These are phyloP conservation scores for Hylaeus volcanicus DNA, from an alignment of 1,140 invertebrate species.

Conservation along the genomic window DNA sequence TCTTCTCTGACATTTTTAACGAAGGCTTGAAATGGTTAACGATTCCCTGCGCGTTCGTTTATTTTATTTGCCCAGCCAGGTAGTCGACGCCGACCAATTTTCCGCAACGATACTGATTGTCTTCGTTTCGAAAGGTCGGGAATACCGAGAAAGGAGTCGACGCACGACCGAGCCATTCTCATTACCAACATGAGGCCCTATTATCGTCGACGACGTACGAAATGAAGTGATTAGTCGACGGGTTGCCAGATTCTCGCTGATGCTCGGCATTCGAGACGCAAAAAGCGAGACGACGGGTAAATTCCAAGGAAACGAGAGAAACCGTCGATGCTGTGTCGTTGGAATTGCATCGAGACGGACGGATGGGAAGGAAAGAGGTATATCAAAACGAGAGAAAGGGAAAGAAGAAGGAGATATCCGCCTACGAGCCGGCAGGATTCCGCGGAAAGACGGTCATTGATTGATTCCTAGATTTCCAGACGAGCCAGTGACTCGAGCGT, in stretches of 20 bases:
- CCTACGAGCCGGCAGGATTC: slow-evolving; percentile 52
- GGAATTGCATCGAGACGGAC: neutral
- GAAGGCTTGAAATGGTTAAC: neutral
- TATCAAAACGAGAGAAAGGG: neutral
- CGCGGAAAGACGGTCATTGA: slow-evolving; percentile 54
- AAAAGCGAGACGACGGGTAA: slow-evolving; percentile 24
- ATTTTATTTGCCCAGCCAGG: neutral
- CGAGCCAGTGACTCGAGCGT: slow-evolving; percentile 14
- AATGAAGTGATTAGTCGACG: slow-evolving; percentile 53
- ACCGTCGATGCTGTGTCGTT: neutral
- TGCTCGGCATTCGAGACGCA: slow-evolving; percentile 2
- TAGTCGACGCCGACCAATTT: neutral
- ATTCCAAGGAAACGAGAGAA: slow-evolving; percentile 44
- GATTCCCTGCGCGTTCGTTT: neutral
- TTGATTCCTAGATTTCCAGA: slow-evolving; percentile 53
- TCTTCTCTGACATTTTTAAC: too few relatives aligned
- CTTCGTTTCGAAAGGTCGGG: neutral
- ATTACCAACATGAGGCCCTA: slow-evolving; percentile 39
- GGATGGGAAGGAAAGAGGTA: neutral
- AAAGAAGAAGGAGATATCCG: slow-evolving; percentile 21
- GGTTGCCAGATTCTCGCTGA: slow-evolving; percentile 17
- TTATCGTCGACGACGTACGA: slow-evolving; percentile 27
- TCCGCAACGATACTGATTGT: too few relatives aligned
- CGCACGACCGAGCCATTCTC: slow-evolving; percentile 7
- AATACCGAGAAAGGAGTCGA: neutral